Evolutionary conservation across 2,797 vertebrate genomes (phyloP).

Genomic region (Rhynchotus rufescens): DNA sequence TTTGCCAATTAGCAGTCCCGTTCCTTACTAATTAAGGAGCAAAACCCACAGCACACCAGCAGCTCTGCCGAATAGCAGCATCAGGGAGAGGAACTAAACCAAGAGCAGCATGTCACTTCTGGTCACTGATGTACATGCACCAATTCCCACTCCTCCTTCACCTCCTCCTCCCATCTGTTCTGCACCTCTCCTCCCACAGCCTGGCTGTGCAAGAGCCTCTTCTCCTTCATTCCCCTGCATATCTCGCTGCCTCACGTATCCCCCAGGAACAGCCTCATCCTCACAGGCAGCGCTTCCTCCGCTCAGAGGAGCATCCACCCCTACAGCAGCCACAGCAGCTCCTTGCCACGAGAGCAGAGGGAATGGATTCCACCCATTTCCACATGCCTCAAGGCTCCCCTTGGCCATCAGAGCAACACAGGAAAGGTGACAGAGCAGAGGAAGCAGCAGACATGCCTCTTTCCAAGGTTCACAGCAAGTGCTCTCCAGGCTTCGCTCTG

Average conservation of each 20-base stretch:
- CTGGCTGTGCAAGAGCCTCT: slow-evolving; percentile 7
- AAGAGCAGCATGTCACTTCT: slow-evolving; percentile 33
- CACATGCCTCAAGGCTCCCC: background rate
- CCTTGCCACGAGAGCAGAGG: background rate
- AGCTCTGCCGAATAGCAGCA: slow-evolving; percentile 16
- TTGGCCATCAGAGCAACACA: background rate
- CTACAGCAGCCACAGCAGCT: background rate
- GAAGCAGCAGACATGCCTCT: background rate
- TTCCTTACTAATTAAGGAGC: slow-evolving; percentile 40
- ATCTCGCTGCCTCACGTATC: background rate
- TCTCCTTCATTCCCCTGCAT: background rate
- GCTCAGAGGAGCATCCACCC: background rate
- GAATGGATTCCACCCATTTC: background rate
- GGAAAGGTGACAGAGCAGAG: background rate
- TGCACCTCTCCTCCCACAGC: slow-evolving; percentile 29
- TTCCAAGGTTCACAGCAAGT: background rate
- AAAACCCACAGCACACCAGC: slow-evolving; percentile 5
- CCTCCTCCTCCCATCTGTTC: slow-evolving; percentile 62
- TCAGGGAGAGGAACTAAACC: slow-evolving; percentile 11
- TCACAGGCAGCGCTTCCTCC: background rate
- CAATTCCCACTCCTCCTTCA: background rate
- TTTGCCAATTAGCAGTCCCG: slow-evolving; percentile 31
- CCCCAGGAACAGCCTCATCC: background rate
- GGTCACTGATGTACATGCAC: slow-evolving; percentile 43
- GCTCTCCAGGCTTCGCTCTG: background rate